These are phyloP conservation scores for Bubalus kerabau DNA, from an alignment of 2,113 vertebrate species.

Conservation along the genomic window DNA sequence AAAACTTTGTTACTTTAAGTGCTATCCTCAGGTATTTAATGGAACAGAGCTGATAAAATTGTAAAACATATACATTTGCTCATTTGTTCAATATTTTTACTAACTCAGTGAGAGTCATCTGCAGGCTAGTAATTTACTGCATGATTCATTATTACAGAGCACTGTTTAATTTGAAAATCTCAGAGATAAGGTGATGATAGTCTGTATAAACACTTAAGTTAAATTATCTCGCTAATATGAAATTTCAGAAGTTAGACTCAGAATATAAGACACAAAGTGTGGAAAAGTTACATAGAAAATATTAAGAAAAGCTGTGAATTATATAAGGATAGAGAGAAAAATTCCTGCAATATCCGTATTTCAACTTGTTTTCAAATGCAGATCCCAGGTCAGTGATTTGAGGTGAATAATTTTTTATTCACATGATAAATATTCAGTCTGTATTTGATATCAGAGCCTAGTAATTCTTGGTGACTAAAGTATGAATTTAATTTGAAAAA, in stretches of 20 bases:
- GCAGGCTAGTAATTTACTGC: not conserved
- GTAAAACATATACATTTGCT: conserved; percentile 37
- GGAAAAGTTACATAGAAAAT: not conserved
- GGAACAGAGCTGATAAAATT: conserved; percentile 42
- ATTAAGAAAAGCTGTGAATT: not conserved
- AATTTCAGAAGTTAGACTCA: conserved; percentile 12
- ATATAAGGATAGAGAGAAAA: not conserved
- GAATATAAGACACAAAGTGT: not conserved
- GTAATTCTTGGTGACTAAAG: not conserved
- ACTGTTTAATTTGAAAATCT: conserved; percentile 45
- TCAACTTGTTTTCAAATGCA: not conserved
- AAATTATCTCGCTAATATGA: conserved; percentile 34
- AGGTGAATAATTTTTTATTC: not conserved
- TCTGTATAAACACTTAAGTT: conserved; percentile 32
- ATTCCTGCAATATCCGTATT: not conserved
- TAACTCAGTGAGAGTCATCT: conserved; percentile 11
- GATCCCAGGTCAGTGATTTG: not conserved
- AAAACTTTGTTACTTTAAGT: conserved; percentile 20
- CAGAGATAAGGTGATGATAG: conserved; percentile 13
- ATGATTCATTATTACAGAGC: conserved; percentile 12
- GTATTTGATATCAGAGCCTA: not conserved
- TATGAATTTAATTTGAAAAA: not conserved
- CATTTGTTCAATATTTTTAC: conserved; percentile 33
- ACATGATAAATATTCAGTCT: not conserved
- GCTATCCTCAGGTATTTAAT: conserved; percentile 9